phyloP scores from a whole-genome alignment of 2,113 vertebrate species.

The Agelaius tricolor region DNA sequence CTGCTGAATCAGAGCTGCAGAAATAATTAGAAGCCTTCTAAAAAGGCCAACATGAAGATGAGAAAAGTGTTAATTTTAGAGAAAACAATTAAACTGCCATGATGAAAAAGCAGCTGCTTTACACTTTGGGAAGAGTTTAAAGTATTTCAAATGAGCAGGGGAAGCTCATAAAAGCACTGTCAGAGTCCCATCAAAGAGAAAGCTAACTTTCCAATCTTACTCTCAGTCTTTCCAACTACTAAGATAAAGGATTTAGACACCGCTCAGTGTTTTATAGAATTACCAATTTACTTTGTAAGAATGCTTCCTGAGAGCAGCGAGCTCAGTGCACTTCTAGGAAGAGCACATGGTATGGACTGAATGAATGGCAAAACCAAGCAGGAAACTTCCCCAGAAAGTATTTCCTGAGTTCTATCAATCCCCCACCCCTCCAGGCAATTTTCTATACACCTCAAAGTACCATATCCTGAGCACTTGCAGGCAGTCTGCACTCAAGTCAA shows the following conservation, averaged over 20 bases:
- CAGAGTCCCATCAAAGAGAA: background rate
- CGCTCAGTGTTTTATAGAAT: background rate
- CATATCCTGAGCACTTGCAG: background rate
- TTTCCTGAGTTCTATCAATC: background rate
- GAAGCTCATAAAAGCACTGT: background rate
- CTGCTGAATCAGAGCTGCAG: background rate
- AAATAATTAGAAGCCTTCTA: background rate
- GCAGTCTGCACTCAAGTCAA: background rate
- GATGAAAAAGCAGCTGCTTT: background rate
- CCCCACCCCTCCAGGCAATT: background rate
- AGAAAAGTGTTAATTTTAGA: background rate
- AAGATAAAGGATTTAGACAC: background rate
- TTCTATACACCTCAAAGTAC: background rate
- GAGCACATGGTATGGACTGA: fast-evolving
- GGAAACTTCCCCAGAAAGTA: background rate
- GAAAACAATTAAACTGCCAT: background rate
- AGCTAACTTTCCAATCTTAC: background rate
- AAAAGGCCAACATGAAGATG: background rate
- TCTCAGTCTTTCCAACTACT: background rate
- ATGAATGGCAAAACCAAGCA: background rate
- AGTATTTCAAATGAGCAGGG: background rate
- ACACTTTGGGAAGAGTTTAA: background rate
- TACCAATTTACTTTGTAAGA: background rate
- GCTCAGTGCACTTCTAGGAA: background rate
- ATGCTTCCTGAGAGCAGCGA: background rate